Evolutionary conservation across 2,113 vertebrate genomes (phyloP), one percentile per base, ranked within the genome.

Genomic region (Antechinus flavipes): DNA sequence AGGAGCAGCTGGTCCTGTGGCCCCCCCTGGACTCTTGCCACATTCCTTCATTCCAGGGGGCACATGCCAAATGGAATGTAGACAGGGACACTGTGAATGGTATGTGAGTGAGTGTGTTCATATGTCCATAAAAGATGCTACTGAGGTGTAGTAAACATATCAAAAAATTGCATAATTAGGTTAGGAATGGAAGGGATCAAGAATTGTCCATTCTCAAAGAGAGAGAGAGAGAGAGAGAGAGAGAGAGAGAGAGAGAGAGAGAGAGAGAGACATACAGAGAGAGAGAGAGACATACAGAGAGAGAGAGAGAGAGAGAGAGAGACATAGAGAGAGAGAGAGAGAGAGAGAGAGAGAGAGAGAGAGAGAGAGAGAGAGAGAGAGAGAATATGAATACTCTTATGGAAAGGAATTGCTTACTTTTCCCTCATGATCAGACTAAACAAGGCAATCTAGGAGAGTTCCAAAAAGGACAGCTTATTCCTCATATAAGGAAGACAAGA

Each of bases 1-100:
- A 6, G 52, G 25, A 54, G 93, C 95, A 95, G 91, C 93, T 95
- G 95, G 76, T 42, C 22, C 92, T 1, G 27, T 89, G 50, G 2
- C 46, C 89, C 68, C 56, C 49, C 49, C 92, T 27, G 91, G 90
- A 68, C 47, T 46, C 49, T 47, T 54, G 93, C 61, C 93, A 47
- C 90, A 76, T 92, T 49, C 61, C 61, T 95, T 92, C 49, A 42
- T 49, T 90, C 76, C 46, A 3, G 0, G 23, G 91, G 10, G 27
- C 23, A 68, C 92, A 27, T 52, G 76, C 90, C 1, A 1, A 56
- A 52, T 50, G 50, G 95, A 95, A 94, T 94, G 68, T 24, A 55
- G 90, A n/a, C 55, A 25, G n/a, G 26, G 55, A 76, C 68, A 30
- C 68, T 89, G 90, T 25, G 42, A 54, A 52, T 61, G 61, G 90